These are phyloP conservation scores for Pachycephus smyrnensis DNA, from an alignment of 2,888 invertebrate species.

Conservation along the genomic window DNA sequence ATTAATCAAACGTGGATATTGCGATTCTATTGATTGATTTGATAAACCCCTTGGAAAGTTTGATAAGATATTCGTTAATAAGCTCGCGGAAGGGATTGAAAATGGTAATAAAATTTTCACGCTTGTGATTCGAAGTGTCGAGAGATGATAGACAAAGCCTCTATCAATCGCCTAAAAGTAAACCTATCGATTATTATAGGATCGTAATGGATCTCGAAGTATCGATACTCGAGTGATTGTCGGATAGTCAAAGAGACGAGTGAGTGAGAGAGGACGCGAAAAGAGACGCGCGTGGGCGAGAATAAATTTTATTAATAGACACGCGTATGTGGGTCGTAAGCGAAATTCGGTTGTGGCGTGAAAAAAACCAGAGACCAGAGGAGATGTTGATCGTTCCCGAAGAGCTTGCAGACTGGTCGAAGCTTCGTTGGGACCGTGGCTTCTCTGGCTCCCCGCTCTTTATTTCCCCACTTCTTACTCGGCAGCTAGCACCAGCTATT, in stretches of 20 bases:
- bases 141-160: background rate
- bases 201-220: background rate
- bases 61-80: background rate
- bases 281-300: background rate
- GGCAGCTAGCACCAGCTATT: conserved; percentile 53
- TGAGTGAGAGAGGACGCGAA: conserved; percentile 8
- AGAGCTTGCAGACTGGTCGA: conserved; percentile 55
- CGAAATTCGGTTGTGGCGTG: background rate
- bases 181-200: background rate
- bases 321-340: background rate
- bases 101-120: background rate
- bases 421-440: conserved; percentile 11
- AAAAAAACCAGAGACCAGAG: conserved; percentile 15
- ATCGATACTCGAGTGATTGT: conserved; percentile 1
- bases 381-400: conserved; percentile 49
- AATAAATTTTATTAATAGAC: background rate
- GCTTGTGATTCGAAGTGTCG: background rate
- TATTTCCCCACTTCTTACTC: background rate
- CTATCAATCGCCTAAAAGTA: background rate
- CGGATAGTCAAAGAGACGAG: conserved; percentile 16
- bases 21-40: background rate
- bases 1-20: background rate
- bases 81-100: background rate
- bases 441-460: background rate
- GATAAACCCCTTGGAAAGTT: background rate